Percentiles rank a stretch among this genome's conserved stretches.
Conservation (phyloP, 2,888 invertebrate genomes). For the Notodonta ziczac region DNA sequence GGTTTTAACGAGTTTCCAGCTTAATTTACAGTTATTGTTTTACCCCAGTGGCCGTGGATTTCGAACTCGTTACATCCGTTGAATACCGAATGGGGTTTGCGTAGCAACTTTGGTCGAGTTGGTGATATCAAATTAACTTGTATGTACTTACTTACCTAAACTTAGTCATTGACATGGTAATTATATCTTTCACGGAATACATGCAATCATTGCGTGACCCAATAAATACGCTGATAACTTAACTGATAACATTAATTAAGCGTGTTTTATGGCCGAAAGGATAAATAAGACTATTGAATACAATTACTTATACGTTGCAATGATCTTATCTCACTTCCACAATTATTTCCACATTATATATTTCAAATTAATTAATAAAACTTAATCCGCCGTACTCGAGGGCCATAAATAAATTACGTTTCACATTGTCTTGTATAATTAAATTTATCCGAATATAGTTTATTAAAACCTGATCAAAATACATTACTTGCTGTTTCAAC, state of each 20-base stretch:
- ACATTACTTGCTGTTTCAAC: slow-evolving; percentile 26
- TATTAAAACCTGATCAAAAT: slow-evolving; percentile 15
- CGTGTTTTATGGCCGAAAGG: neutral
- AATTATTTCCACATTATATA: neutral
- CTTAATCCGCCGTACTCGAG: neutral
- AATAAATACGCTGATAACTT: slow-evolving; percentile 15
- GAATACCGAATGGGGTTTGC: slow-evolving; percentile 54
- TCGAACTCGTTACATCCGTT: slow-evolving; percentile 56
- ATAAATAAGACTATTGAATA: neutral
- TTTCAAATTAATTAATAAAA: neutral
- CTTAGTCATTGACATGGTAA: no score
- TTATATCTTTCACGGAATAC: neutral
- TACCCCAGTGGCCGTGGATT: slow-evolving; percentile 64
- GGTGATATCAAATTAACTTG: slow-evolving; percentile 36
- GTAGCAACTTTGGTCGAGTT: no score
- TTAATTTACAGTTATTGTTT: slow-evolving; percentile 82
- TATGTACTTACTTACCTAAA: neutral
- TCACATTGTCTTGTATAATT: neutral
- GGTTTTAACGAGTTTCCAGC: slow-evolving; percentile 78
- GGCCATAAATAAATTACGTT: neutral
- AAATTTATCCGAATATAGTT: slow-evolving; percentile 21
- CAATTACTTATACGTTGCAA: neutral
- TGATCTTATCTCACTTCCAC: neutral
- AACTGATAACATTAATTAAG: neutral
- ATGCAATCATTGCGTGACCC: slow-evolving; percentile 3